Evolutionary conservation across 2,797 vertebrate genomes (phyloP).

Genomic region (Cacajao melanocephalus): DNA sequence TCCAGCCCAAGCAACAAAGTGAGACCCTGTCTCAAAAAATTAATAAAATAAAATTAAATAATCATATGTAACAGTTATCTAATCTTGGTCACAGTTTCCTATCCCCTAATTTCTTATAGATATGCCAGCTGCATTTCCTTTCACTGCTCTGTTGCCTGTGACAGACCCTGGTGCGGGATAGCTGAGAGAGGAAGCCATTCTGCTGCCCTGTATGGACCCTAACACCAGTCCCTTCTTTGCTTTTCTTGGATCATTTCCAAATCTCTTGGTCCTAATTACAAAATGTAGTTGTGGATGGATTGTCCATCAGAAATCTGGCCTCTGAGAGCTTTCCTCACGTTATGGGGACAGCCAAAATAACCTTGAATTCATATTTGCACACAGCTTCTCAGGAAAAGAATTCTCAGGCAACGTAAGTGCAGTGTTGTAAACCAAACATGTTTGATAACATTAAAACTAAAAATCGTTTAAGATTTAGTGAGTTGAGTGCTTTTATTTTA

Average conservation of each 20-base stretch:
- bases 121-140: background rate
- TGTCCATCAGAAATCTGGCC: background rate
- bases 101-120: background rate
- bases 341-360: background rate
- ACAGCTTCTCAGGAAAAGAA: background rate
- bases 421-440: background rate
- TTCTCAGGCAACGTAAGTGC: background rate
- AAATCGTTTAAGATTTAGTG: background rate
- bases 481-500: background rate
- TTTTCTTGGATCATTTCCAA: background rate
- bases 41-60: background rate
- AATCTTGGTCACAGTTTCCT: background rate
- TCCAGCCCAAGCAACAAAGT: background rate
- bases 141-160: rapidly evolving
- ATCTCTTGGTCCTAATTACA: background rate
- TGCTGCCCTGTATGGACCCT: background rate
- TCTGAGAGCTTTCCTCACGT: background rate
- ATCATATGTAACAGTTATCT: background rate
- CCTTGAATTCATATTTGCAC: background rate
- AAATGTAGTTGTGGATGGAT: background rate
- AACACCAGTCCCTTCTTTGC: background rate
- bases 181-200: background rate
- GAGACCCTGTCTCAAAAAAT: background rate
- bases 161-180: background rate
- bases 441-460: background rate